Evolutionary conservation across 2,113 vertebrate species (phyloP).

Genomic region (Tyto alba): DNA sequence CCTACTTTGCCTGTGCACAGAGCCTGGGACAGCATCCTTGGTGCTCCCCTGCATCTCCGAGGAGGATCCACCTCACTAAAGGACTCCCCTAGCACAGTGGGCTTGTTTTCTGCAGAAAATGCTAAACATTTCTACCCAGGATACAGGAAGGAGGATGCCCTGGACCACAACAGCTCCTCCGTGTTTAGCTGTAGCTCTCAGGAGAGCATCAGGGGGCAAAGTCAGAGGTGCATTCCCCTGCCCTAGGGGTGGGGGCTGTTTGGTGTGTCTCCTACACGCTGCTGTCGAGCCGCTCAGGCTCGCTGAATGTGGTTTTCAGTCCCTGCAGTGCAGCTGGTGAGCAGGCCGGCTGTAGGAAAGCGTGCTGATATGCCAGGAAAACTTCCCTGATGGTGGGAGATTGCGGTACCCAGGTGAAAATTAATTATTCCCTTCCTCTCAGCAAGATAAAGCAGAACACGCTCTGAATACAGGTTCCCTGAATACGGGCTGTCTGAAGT

Average conservation of each 20-base stretch:
- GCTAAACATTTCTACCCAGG: background rate
- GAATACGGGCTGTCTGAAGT: background rate
- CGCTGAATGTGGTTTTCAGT: background rate
- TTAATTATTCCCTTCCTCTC: background rate
- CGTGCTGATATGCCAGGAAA: background rate
- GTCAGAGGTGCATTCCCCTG: background rate
- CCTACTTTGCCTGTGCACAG: background rate
- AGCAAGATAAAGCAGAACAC: background rate
- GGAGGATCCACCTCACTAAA: background rate
- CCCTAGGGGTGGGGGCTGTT: background rate
- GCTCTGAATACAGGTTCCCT: rapidly evolving
- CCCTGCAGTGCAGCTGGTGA: background rate
- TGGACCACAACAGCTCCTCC: background rate
- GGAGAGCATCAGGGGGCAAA: background rate
- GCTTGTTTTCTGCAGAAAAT: background rate
- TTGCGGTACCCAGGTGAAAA: background rate
- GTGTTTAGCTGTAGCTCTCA: background rate
- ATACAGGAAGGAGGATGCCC: background rate
- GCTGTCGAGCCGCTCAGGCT: background rate
- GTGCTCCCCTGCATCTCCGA: background rate
- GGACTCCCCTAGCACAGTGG: background rate
- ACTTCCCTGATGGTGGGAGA: background rate
- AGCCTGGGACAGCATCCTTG: rapidly evolving
- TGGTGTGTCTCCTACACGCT: background rate
- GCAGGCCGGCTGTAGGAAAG: background rate